Base-by-base conservation (phyloP, 2,888 invertebrate species). In the Cataglyphis livida region DNA sequence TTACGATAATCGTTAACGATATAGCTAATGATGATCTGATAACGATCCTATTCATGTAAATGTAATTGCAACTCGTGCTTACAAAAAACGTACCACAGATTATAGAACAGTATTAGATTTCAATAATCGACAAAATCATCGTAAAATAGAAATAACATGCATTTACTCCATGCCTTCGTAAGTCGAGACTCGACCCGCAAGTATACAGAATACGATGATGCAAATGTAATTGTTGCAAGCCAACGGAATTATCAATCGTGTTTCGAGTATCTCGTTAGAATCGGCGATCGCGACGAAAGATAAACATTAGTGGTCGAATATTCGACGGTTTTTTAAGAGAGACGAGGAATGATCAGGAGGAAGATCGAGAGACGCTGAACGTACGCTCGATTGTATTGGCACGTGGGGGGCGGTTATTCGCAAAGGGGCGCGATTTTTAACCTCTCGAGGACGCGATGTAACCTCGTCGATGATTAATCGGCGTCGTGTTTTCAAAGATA, bases 171-270 rank as follows among this genome's bases (percentile, higher is more conserved):
- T 7, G 3, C 6, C n/a, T 59, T 41, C 28, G 7, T 25, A 3
- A 18, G 0, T 7, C 21, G 18, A 59, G n/a, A 41, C 7, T 73
- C 4, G 3, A 71, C 7, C 38, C 1, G 18, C 25, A 10, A 59
- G 25, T 73, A 73, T 73, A 73, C 28, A 25, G 18, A 25, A 71
- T 10, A 57, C 38, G n/a, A 28, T 15, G 59, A 59, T 21, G 44
- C 44, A 32, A 59, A 41, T 5, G 18, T 1, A 15, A 3, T 32
- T 15, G n/a, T 44, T 35, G 21, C 10, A 5, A 44, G 21, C 32
- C 18, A 21, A 12, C 35, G 1, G 28, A 51, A 51, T 48, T 28
- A 41, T 48, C 15, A 28, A 1, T 1, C n/a, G 7, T 51, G 51
- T n/a, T n/a, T n/a, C 2, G 2, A 51, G 9, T n/a, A 25, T 21